Conservation (phyloP, 2,113 vertebrate species). For the Zosterops lateralis region DNA sequence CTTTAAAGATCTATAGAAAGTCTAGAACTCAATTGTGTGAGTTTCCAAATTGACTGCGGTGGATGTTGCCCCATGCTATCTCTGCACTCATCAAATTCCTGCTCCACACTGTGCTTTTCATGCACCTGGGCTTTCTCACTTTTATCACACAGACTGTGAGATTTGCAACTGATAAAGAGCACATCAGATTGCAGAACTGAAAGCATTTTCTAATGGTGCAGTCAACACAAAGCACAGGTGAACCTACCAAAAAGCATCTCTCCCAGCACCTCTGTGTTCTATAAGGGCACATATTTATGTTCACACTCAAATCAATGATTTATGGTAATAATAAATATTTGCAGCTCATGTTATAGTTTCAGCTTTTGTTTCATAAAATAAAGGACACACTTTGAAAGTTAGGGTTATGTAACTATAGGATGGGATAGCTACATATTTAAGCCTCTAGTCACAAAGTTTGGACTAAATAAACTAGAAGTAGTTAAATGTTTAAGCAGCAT, state of each 20-base stretch:
- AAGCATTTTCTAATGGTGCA: neutral
- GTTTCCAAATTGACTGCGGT: neutral
- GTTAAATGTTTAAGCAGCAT: neutral
- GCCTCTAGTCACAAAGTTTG: neutral
- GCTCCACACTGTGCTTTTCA: neutral
- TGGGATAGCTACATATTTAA: neutral
- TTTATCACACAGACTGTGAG: neutral
- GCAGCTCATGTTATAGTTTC: neutral
- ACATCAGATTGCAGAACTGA: neutral
- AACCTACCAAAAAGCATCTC: neutral
- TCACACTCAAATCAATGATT: neutral
- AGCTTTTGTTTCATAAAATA: neutral
- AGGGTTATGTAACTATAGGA: neutral
- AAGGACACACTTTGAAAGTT: neutral
- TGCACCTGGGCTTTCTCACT: neutral
- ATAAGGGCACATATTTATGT: neutral
- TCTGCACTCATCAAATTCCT: neutral
- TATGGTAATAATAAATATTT: neutral
- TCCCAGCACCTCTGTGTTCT: neutral
- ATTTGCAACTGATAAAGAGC: neutral
- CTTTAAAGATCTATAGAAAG: neutral
- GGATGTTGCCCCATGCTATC: neutral
- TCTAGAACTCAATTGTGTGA: neutral
- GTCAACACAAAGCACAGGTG: neutral
- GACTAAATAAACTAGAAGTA: neutral